Evolutionary conservation across 2,888 invertebrate genomes (phyloP).

Genomic region (Dryocosmus kuriphilus): DNA sequence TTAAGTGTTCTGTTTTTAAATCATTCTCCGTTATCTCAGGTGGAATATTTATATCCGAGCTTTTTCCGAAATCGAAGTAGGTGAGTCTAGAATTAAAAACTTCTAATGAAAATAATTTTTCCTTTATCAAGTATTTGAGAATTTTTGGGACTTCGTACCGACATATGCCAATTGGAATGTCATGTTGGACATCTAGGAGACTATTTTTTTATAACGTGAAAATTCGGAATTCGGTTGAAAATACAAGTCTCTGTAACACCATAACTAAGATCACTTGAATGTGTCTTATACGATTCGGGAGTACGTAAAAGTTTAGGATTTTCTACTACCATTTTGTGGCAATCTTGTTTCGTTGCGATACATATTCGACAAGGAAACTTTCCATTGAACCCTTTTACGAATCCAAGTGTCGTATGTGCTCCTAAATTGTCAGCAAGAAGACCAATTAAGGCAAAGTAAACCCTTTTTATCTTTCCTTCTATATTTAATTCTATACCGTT

Average conservation of each 20-base stretch:
- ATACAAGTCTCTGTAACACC: slow-evolving; percentile 5
- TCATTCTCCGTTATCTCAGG: neutral
- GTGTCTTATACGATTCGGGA: neutral
- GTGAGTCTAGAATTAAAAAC: neutral
- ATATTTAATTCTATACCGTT: neutral
- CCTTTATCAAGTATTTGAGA: neutral
- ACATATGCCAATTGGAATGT: slow-evolving; percentile 6
- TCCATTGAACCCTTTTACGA: neutral
- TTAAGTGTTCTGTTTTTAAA: neutral
- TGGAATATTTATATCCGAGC: neutral
- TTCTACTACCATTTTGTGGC: neutral
- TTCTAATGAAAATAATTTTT: neutral
- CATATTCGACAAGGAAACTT: slow-evolving; percentile 7
- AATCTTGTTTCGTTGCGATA: neutral
- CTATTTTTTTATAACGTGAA: neutral
- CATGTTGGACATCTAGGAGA: neutral
- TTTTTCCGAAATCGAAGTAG: neutral
- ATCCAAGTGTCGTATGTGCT: neutral
- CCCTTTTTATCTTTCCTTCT: neutral
- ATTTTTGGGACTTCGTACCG: neutral
- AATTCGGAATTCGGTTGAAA: neutral
- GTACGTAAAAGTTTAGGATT: neutral
- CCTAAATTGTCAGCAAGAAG: slow-evolving; percentile 8
- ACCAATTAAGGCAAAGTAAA: neutral
- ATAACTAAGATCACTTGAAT: neutral